Evolutionary conservation across 2,113 vertebrate species (phyloP).

Genomic region (Irena cyanogastra): DNA sequence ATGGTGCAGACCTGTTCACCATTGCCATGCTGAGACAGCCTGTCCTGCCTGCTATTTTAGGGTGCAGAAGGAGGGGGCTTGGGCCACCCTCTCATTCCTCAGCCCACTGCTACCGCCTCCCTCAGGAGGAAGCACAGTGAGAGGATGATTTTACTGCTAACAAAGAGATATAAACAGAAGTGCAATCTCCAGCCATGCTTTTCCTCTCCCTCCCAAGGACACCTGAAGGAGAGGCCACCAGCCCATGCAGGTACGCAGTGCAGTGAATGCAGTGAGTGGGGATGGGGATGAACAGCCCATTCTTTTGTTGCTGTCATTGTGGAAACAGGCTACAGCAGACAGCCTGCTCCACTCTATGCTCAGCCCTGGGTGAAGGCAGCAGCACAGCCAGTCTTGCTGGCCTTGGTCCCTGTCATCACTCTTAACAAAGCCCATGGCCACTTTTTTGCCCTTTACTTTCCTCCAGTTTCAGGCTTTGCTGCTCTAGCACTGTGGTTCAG

Average conservation of each 20-base stretch:
- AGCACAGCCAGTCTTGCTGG: not conserved
- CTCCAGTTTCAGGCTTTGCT: not conserved
- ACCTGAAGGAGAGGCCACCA: not conserved
- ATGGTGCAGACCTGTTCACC: not conserved
- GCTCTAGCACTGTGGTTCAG: not conserved
- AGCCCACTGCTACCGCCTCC: not conserved
- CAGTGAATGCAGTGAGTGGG: not conserved
- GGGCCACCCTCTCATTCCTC: not conserved
- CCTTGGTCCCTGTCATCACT: not conserved
- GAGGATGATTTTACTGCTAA: not conserved
- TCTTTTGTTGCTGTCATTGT: not conserved
- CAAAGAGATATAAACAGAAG: not conserved
- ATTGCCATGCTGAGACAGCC: fast-evolving
- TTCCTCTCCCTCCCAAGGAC: not conserved
- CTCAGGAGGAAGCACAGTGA: not conserved
- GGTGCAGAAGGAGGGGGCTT: not conserved
- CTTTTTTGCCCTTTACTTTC: not conserved
- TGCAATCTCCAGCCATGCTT: not conserved
- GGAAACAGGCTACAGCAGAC: constrained; percentile 19
- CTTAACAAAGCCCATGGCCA: not conserved
- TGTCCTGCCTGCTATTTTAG: not conserved
- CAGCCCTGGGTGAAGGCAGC: not conserved
- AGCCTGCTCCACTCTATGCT: not conserved
- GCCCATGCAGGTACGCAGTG: not conserved
- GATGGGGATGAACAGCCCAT: not conserved